Base-by-base conservation (phyloP, 1,140 invertebrate species). In the Drosophila rufa region DNA sequence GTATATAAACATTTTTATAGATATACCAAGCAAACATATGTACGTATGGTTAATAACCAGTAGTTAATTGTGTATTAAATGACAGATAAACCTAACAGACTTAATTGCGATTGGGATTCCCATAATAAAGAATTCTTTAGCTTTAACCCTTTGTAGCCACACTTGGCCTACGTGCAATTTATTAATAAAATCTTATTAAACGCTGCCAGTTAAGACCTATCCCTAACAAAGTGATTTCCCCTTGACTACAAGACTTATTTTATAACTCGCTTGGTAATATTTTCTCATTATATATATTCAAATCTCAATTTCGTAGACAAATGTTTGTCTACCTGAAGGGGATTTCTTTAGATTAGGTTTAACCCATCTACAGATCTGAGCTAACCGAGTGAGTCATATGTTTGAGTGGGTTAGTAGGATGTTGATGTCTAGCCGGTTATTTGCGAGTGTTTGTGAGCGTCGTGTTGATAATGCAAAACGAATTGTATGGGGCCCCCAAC, bases 341-440 rank as follows among this genome's bases (percentile, higher is more conserved):
- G 30, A 53, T 36, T 53, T 53, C 3, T 50, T 50, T 19, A 17
- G 17, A 51, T 33, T 7, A 0, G 25, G 19, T 27, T 61, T 36
- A 27, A 36, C 46, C 59, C 22, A 61, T 38, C n/a, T 55, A 9
- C 12, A 12, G 22, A 27, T 36, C 27, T 6, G n/a, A n/a, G n/a
- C n/a, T n/a, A n/a, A 9, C 19, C 15, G 9, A 51, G 12, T 68
- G 45, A 68, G 25, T 68, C 62, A 68, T 67, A 15, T 27, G 27
- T n/a, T 46, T 19, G 14, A n/a, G n/a, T n/a, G 4, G n/a, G n/a
- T 62, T 62, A 12, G 2, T 47, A 38, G n/a, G 9, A 11, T 11
- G 33, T 36, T 11, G 9, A 59, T 30, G 62, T 25, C 30, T 51
- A 27, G 22, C 27, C 14, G 46, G 19, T 25, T 27, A 61, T 27